phyloP scores from a whole-genome alignment of 2,113 vertebrate genomes.

The Microcebus jonahi region DNA sequence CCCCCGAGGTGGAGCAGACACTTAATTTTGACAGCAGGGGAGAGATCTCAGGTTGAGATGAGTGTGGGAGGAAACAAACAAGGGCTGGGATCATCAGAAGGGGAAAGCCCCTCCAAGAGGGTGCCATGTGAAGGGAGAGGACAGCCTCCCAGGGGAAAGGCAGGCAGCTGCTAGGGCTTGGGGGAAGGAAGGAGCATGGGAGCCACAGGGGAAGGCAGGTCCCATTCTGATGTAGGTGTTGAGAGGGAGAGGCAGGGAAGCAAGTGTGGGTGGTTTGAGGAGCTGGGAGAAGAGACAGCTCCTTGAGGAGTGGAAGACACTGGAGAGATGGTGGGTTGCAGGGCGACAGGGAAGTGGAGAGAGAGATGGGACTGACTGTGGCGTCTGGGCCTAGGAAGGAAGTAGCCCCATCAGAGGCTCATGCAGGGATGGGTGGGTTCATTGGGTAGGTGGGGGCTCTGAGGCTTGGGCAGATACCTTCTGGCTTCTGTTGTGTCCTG shows the following conservation, averaged over 20 bases:
- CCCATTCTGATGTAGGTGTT: no score
- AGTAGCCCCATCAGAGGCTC: neutral
- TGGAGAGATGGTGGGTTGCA: neutral
- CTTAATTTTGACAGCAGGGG: neutral
- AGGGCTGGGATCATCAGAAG: neutral
- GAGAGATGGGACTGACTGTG: no score
- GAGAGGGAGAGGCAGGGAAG: neutral
- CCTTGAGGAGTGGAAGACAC: neutral
- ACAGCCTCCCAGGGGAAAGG: neutral
- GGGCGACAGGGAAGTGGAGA: neutral
- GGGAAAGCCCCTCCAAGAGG: neutral
- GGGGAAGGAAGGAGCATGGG: neutral
- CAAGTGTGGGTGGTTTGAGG: neutral
- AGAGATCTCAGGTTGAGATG: neutral
- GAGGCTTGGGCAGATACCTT: neutral
- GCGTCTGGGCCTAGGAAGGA: neutral
- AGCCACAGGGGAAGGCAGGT: neutral
- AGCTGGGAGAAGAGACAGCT: no score
- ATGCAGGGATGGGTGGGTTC: neutral
- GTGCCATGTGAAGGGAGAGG: neutral
- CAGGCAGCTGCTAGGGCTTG: neutral
- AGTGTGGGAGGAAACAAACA: neutral
- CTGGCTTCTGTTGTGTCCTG: neutral
- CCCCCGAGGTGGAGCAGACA: neutral
- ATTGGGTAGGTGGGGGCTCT: neutral